phyloP scores from a whole-genome alignment of 1,140 invertebrate species.

The Radopholus similis region DNA sequence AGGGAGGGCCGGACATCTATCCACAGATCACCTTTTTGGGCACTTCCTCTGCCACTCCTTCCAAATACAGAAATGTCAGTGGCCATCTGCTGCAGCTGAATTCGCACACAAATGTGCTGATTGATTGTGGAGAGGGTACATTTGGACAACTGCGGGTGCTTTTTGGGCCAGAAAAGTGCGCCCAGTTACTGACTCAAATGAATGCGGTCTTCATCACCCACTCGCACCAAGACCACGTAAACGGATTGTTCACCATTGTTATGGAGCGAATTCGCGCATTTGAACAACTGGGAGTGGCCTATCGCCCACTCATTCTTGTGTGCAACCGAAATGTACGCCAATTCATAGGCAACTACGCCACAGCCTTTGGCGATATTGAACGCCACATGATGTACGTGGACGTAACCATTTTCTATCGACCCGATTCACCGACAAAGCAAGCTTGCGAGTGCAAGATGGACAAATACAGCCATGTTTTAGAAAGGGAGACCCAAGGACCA shows the following conservation, averaged over 20 bases:
- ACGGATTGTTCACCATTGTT: slow-evolving; percentile 58
- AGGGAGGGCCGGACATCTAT: slow-evolving; percentile 18
- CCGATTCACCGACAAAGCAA: background rate
- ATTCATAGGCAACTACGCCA: slow-evolving; percentile 36
- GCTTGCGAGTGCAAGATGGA: background rate
- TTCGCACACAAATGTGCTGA: slow-evolving; percentile 65
- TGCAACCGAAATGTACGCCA: slow-evolving; percentile 43
- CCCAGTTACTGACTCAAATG: slow-evolving; percentile 58
- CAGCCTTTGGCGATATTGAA: slow-evolving; percentile 42
- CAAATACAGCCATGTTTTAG: background rate
- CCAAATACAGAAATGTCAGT: slow-evolving; percentile 57
- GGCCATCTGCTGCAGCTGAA: slow-evolving; percentile 42
- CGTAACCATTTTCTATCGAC: background rate
- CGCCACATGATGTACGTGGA: slow-evolving; percentile 41
- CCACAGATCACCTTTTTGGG: slow-evolving; percentile 50
- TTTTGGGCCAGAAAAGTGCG: slow-evolving; percentile 67
- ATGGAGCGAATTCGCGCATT: slow-evolving; percentile 46
- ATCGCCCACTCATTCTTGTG: slow-evolving; percentile 37
- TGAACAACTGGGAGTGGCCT: slow-evolving; percentile 23
- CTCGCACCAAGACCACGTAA: slow-evolving; percentile 63
- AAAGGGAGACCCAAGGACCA: background rate
- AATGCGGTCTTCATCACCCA: slow-evolving; percentile 63
- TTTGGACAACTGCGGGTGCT: slow-evolving; percentile 77
- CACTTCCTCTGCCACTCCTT: slow-evolving; percentile 53
- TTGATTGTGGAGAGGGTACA: slow-evolving; percentile 93